Base-by-base conservation (phyloP, 2,888 invertebrate genomes). In the Frankliniella fusca region DNA sequence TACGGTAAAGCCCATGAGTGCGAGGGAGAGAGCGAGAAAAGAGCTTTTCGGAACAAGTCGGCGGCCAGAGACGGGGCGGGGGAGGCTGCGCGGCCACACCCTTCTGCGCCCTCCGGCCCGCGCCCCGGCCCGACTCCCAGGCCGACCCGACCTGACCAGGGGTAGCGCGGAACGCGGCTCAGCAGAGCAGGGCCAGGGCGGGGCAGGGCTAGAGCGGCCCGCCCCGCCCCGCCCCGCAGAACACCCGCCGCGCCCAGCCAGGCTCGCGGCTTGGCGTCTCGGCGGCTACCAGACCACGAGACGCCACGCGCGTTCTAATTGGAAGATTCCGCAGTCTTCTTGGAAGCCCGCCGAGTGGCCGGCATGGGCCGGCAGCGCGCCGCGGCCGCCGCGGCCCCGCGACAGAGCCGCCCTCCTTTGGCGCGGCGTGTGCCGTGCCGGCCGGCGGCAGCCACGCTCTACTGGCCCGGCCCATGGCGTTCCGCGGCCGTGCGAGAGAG, bases 231-330 rank as follows among this genome's bases (percentile, higher is more conserved):
- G 54, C 54, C 54, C 54, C 18, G 54, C 48, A 61, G 81, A 61
- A 65, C 54, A 76, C 9, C 61, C 28, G 28, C 76, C 76, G n/a
- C 81, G 20, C 54, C 54, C 15, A 54, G 54, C 54, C 54, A 54
- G 54, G 84, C 86, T 85, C 86, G 83, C 81, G 83, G 83, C 82
- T 27, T 81, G 83, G 83, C 85, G 86, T 84, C 84, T 82, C 48
- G 81, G 83, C 80, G 81, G 83, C 82, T 83, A 79, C 84, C 84
- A 83, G 83, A 84, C 48, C 18, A 65, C 80, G 28, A 20, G 49
- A n/a, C 81, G n/a, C 81, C 81, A 12, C 38, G 81, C n/a, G 84
- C 83, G 49, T 80, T 84, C 70, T 76, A 76, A 76, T 76, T 76
- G 70, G 70, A 76, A 76, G 27, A 76, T 76, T 76, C 70, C 70